A percentile compares a stretch with the other conserved stretches of the same genome.
Conservation (phyloP, 2,113 vertebrate species). For the Larimichthys crocea region DNA sequence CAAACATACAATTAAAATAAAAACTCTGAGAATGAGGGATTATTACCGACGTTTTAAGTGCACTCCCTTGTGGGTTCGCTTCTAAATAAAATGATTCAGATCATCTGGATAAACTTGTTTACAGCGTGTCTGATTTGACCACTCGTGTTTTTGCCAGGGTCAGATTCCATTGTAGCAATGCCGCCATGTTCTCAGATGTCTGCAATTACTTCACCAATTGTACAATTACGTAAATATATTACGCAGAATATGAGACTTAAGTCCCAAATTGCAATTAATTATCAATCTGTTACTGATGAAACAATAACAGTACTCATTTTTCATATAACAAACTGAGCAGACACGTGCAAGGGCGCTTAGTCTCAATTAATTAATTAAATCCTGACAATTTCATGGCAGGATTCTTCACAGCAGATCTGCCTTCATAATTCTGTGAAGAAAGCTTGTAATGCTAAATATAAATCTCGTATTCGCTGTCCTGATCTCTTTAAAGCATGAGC, state of each 20-base stretch:
- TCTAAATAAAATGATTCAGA: not conserved
- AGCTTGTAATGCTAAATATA: not conserved
- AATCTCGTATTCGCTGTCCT: not conserved
- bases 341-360: not conserved
- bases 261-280: not conserved
- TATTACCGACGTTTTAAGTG: not conserved
- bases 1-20: not conserved
- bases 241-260: not conserved
- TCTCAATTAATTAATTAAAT: not conserved
- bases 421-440: not conserved
- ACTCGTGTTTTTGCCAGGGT: not conserved
- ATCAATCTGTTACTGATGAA: not conserved
- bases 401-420: not conserved
- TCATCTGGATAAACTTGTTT: conserved; percentile 12
- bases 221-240: conserved; percentile 9
- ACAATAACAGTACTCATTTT: not conserved
- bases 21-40: not conserved
- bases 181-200: not conserved
- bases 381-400: not conserved
- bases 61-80: not conserved
- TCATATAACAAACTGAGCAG: conserved; percentile 5
- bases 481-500: not conserved
- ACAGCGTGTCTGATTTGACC: not conserved
- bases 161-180: not conserved
- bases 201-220: not conserved